A percentile compares a stretch with the other conserved stretches of the same genome.
Conservation (phyloP, 2,888 invertebrate species). For the Phalera bucephala region DNA sequence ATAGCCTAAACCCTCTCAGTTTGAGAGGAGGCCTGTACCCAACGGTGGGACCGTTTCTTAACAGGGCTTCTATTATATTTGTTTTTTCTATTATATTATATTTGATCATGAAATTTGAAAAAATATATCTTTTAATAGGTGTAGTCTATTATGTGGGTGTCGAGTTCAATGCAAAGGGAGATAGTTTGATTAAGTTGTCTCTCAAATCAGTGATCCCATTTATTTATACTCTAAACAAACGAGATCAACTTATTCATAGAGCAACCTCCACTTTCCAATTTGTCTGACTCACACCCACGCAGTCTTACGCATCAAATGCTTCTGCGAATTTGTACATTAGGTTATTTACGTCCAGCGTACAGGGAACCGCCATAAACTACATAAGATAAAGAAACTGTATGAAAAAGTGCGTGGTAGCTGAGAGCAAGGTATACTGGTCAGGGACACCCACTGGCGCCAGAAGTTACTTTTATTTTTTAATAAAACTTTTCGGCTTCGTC, state of each 20-base stretch:
- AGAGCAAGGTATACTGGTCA: slow-evolving; percentile 6
- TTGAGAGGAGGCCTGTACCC: no score
- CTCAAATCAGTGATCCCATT: no score
- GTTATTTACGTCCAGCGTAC: slow-evolving; percentile 4
- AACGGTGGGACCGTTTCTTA: no score
- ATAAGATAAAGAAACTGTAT: neutral
- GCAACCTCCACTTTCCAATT: slow-evolving; percentile 6
- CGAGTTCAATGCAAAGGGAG: no score
- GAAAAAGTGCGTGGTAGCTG: neutral
- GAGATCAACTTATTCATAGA: slow-evolving; percentile 1
- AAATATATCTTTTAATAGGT: no score
- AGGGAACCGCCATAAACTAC: neutral
- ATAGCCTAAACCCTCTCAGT: no score
- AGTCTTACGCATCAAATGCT: slow-evolving; percentile 5
- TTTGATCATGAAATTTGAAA: no score
- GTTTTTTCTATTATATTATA: no score
- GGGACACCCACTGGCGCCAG: slow-evolving; percentile 14
- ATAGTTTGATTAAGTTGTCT: no score
- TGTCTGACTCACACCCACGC: slow-evolving; percentile 9
- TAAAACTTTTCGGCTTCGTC: slow-evolving; percentile 2
- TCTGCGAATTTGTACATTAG: slow-evolving; percentile 10
- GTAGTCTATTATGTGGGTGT: no score
- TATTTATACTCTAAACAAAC: neutral
- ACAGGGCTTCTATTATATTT: no score
- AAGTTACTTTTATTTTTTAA: slow-evolving; percentile 8